Base-by-base conservation (phyloP, 2,113 vertebrate species). In the Megalops atlanticus region DNA sequence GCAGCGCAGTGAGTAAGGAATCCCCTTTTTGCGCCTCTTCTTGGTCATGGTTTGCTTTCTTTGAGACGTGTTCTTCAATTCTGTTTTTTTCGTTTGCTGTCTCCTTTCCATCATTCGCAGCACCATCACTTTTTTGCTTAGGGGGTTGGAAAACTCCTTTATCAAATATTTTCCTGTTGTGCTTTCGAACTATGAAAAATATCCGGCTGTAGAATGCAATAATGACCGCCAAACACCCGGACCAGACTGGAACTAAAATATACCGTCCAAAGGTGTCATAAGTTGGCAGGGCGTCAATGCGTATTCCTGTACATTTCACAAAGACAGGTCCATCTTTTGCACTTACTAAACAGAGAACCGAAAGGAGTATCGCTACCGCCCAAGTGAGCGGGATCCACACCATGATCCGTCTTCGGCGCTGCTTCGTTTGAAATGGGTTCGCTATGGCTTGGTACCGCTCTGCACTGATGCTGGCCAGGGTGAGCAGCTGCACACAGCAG, bases 121-220 rank as follows among this genome's bases (percentile, higher is more conserved):
- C 68, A 12, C 49, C 43, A 36, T 39, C 36, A 10, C 82, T 64
- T 1, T 47, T 77, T 7, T 75, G 82, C 41, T 83, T 82, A 0
- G 86, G 8, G 4, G 76, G 35, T 33, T 10, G 68, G 33, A 77
- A 58, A 14, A 39, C 84, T 0, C 93, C 93, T 80, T 90, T 89
- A 35, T 95, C 93, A 82, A 92, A 94, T 87, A 95, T 90, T 86
- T 94, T 94, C 54, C 88, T 88, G 52, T 90, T 89, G 85, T 94
- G 92, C 0, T 89, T 83, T 80, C 82, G 92, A 40, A 94, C 89
- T 0, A 92, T 64, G 24, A 77, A 15, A 78, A 93, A 95, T 78
- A 95, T 95, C 16, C 89, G 75, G 3, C 86, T 69, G 8, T 94
- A 94, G 84, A 93, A 94, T n/a, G 86, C 90, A 74, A 85, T 83